A percentile compares a stretch with the other conserved stretches of the same genome.
These are phyloP conservation scores for Sterna hirundo DNA, from an alignment of 2,113 vertebrate species.

Conservation along the genomic window DNA sequence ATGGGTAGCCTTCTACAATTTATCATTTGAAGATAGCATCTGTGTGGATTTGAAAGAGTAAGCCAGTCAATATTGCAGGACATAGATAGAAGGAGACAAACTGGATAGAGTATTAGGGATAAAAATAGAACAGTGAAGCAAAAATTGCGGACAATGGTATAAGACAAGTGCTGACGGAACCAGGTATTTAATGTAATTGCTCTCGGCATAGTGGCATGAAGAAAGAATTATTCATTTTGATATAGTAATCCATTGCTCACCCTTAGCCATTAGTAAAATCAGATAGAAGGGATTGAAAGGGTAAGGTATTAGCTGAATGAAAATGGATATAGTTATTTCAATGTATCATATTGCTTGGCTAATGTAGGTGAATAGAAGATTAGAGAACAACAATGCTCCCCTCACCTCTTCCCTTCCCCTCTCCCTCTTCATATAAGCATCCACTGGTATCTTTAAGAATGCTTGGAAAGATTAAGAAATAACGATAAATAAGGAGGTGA, in stretches of 20 bases:
- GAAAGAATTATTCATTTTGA: conserved; percentile 36
- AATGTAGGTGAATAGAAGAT: background rate
- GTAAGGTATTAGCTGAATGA: background rate
- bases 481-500: background rate
- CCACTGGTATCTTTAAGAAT: background rate
- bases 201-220: background rate
- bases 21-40: conserved; percentile 83
- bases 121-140: conserved; percentile 42
- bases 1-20: conserved; percentile 71
- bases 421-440: background rate
- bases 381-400: background rate
- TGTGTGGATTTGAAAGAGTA: conserved; percentile 66
- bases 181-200: conserved; percentile 51
- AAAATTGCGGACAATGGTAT: background rate
- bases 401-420: background rate
- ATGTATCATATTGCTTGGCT: background rate
- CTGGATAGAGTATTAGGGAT: conserved; percentile 3
- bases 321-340: conserved; percentile 35
- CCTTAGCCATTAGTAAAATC: conserved; percentile 36
- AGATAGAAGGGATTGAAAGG: background rate
- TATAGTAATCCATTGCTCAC: conserved; percentile 13
- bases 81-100: conserved; percentile 54
- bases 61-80: conserved; percentile 61
- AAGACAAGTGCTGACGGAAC: background rate
- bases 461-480: background rate